phyloP scores from a whole-genome alignment of 2,797 vertebrate genomes.

The Falco berigora region DNA sequence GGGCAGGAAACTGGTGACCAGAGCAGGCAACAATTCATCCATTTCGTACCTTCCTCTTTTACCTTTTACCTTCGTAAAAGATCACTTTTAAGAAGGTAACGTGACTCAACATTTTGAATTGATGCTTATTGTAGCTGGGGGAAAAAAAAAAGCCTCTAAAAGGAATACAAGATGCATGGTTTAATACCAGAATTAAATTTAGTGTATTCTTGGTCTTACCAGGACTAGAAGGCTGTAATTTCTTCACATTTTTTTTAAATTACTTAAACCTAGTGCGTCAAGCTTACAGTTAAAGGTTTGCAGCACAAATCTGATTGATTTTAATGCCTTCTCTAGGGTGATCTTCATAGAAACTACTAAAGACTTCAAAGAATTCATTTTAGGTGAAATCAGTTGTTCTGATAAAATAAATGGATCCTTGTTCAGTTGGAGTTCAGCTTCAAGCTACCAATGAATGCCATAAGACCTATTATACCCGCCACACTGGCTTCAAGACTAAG shows the following conservation, averaged over 20 bases:
- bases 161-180: neutral
- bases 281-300: conserved; percentile 3
- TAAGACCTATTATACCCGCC: conserved; percentile 72
- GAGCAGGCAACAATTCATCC: neutral
- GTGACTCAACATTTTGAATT: neutral
- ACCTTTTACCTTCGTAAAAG: neutral
- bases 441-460: conserved; percentile 74
- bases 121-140: neutral
- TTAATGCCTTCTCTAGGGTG: conserved; percentile 62
- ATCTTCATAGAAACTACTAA: conserved; percentile 10
- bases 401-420: conserved; percentile 70
- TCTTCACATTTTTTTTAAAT: neutral
- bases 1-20: neutral
- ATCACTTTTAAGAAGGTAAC: neutral
- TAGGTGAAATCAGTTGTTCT: neutral
- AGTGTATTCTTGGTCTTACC: neutral
- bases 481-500: conserved; percentile 74
- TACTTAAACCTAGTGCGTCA: neutral
- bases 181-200: neutral
- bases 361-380: conserved; percentile 19
- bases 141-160: neutral
- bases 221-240: neutral
- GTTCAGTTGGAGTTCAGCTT: conserved; percentile 76
- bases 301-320: conserved; percentile 45
- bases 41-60: neutral